Conservation (phyloP, 2,888 invertebrate genomes). For the Dione juno region DNA sequence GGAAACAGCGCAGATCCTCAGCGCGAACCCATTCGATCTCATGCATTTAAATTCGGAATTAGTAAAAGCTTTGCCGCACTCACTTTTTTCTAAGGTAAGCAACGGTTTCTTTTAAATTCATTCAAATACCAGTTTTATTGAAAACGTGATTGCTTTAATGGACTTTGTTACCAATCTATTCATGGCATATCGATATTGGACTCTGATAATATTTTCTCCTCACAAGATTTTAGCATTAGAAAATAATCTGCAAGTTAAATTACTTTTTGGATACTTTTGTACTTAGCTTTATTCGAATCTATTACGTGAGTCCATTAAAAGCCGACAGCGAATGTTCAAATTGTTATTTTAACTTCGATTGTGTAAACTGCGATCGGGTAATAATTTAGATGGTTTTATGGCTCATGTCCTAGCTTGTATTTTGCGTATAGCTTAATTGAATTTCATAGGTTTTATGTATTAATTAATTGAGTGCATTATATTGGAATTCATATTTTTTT, state of each 20-base stretch:
- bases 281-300: conserved; percentile 31
- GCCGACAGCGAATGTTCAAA: conserved; percentile 35
- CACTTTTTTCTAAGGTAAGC: conserved; percentile 72
- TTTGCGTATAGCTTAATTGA: conserved; percentile 46
- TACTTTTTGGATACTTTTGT: conserved; percentile 36
- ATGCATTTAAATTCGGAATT: conserved; percentile 84
- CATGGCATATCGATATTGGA: conserved; percentile 19
- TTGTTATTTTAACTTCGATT: conserved; percentile 45
- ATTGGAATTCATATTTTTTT: not conserved
- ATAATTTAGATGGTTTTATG: conserved; percentile 48
- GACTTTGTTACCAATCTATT: conserved; percentile 51
- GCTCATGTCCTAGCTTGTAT: conserved; percentile 45
- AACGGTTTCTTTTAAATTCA: conserved; percentile 64
- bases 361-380: conserved; percentile 44
- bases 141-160: conserved; percentile 77
- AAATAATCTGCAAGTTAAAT: conserved; percentile 39
- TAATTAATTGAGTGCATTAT: not conserved
- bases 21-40: conserved; percentile 80
- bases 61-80: conserved; percentile 74
- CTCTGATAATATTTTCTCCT: conserved; percentile 22
- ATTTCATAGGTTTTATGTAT: conserved; percentile 44
- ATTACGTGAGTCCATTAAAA: conserved; percentile 40
- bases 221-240: conserved; percentile 27
- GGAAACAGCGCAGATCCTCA: conserved; percentile 68
- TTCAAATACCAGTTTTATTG: conserved; percentile 69